A percentile compares a stretch with the other conserved stretches of the same genome.
Evolutionary conservation across 53 echinoderm and acorn worm species (phyloP).

Genomic region (Echinarachnius parma): DNA sequence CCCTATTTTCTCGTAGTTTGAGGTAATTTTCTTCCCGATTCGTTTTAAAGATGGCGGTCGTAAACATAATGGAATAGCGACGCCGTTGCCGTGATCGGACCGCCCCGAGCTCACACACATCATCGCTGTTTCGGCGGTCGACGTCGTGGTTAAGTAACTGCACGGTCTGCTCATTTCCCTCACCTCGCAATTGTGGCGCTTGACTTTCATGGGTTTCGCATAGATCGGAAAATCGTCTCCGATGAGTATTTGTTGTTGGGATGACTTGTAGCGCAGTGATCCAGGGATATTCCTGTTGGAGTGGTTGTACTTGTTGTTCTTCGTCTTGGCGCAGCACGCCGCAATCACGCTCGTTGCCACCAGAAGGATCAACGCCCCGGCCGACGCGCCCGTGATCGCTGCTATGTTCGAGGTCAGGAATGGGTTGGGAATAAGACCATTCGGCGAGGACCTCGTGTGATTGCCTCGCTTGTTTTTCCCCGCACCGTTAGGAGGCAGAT

Average conservation of each 20-base stretch:
- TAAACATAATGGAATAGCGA: constrained; percentile 21
- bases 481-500: constrained; percentile 5
- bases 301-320: constrained; percentile 7
- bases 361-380: constrained; percentile 51
- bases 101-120: constrained; percentile 13
- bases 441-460: constrained; percentile 12
- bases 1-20: constrained; percentile 55
- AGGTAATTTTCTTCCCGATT: constrained; percentile 34
- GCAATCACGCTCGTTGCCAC: constrained; percentile 38
- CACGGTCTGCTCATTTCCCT: constrained; percentile 10
- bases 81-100: constrained; percentile 1
- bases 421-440: constrained; percentile 30
- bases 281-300: constrained; percentile 12
- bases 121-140: constrained; percentile 33
- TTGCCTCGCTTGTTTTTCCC: no score
- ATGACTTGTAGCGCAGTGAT: constrained; percentile 25
- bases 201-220: constrained; percentile 69
- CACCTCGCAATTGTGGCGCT: constrained; percentile 21
- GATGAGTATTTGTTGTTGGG: constrained; percentile 22
- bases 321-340: constrained; percentile 34
- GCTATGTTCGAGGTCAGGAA: constrained; percentile 37
- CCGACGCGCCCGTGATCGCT: constrained; percentile 52
- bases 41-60: constrained; percentile 44
- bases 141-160: constrained; percentile 25
- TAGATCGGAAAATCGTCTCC: constrained; percentile 69